Base-by-base conservation (phyloP, 2,113 vertebrate species). In the Lasiurus cinereus region DNA sequence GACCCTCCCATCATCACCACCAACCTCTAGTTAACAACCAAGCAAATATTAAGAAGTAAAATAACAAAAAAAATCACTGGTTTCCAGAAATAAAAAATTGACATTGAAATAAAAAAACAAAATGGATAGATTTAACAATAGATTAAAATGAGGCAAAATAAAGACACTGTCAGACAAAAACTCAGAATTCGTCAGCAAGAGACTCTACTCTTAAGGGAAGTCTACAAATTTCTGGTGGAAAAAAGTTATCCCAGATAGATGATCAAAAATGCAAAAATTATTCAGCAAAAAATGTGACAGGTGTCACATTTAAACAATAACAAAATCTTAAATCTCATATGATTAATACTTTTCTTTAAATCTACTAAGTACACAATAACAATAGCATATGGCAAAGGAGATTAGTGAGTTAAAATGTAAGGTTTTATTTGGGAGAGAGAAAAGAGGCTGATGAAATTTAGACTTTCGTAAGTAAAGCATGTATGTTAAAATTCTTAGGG, bases 361-460 rank as follows among this genome's bases (percentile, higher is more conserved):
- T 11, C 46, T 43, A 91, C 18, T 36, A 33, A 74, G 69, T 43
- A 90, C 14, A 48, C 19, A 73, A 27, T 48, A 79, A 73, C 16
- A 78, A 62, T 14, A 56, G 15, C 48, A 84, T 4, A 39, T 27
- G 5, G 48, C 66, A 80, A 56, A 29, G 78, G 18, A 76, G 15
- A 12, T 11, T 54, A n/a, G 67, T 8, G 56, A 89, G 70, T 69
- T 74, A 80, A 46, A 73, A 43, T 73, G 11, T 69, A 36, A 73
- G 54, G 31, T 56, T 46, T 69, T 54, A 9, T 8, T 80, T 67
- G 36, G 21, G n/a, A 84, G 50, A 29, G 14, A 46, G 66, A 52
- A n/a, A 94, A 56, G 16, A 39, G 33, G 70, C 11, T 22, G n/a
- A 67, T 24, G 73, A 80, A 78, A 92, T 88, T 84, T 69, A 94